These are phyloP conservation scores for Thaumetopoea pityocampa DNA, from an alignment of 1,140 invertebrate species.

Conservation along the genomic window DNA sequence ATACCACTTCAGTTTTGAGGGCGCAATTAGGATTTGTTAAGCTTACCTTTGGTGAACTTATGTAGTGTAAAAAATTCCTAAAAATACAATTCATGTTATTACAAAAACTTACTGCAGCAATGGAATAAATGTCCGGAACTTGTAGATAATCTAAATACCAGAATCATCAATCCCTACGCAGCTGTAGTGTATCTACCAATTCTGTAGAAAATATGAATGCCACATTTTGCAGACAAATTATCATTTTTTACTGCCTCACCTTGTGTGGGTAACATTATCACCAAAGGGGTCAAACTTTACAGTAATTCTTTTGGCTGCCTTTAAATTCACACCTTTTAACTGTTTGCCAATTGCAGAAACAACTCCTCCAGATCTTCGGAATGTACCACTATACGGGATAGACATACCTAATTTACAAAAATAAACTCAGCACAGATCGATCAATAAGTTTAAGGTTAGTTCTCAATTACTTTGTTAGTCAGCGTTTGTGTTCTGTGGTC, in stretches of 20 bases:
- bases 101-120: background rate
- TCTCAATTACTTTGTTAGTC: conserved; percentile 1
- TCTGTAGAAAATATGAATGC: too few species aligned
- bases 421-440: background rate
- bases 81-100: conserved; percentile 32
- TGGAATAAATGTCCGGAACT: too few species aligned
- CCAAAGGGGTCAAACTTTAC: conserved; percentile 91
- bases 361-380: conserved; percentile 78
- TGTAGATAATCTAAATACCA: too few species aligned
- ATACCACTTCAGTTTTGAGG: conserved; percentile 87
- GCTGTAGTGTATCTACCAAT: too few species aligned
- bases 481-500: conserved; percentile 5
- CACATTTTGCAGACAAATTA: too few species aligned
- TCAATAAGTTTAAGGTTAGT: too few species aligned
- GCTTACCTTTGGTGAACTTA: conserved; percentile 79
- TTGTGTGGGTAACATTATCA: conserved; percentile 80
- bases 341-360: conserved; percentile 83
- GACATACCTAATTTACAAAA: conserved; percentile 76
- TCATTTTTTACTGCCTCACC: conserved; percentile 76
- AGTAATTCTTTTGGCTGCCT: conserved; percentile 85
- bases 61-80: conserved; percentile 84
- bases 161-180: too few species aligned
- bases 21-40: conserved; percentile 84
- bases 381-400: conserved; percentile 80
- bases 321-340: conserved; percentile 82